phyloP scores from a whole-genome alignment of 2,113 vertebrate genomes.

The Gymnarchus niloticus region DNA sequence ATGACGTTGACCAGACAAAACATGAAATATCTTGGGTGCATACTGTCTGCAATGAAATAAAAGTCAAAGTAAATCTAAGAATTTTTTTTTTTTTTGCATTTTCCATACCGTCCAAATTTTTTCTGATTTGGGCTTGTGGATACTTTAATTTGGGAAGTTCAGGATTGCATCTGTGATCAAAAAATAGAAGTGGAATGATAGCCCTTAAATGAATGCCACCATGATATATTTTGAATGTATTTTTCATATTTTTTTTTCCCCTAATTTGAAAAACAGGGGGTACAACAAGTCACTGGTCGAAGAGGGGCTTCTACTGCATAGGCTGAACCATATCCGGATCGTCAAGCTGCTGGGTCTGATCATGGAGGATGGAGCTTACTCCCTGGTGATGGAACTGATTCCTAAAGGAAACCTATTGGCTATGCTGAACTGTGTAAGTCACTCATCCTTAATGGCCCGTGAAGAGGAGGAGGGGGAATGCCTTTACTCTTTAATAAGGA shows the following conservation, averaged over 20 bases:
- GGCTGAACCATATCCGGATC: constrained; percentile 75
- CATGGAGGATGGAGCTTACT: constrained; percentile 81
- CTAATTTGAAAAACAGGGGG: constrained; percentile 42
- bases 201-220: neutral
- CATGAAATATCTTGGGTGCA: no score
- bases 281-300: constrained; percentile 74
- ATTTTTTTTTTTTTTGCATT: no score
- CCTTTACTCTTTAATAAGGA: no score
- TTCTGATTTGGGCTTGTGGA: no score
- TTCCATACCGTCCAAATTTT: no score
- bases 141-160: no score
- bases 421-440: constrained; percentile 73
- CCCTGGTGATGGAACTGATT: constrained; percentile 88
- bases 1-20: no score
- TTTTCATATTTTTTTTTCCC: neutral
- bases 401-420: constrained; percentile 77
- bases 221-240: neutral
- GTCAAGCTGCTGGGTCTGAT: constrained; percentile 85
- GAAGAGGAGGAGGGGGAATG: neutral
- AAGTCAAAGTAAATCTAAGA: no score
- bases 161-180: neutral
- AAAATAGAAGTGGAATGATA: neutral
- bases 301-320: constrained; percentile 84
- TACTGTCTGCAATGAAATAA: no score
- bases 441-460: no score